Conservation (phyloP, 92 coral and sea anemone genomes). For the Epizoanthus rinbou region DNA sequence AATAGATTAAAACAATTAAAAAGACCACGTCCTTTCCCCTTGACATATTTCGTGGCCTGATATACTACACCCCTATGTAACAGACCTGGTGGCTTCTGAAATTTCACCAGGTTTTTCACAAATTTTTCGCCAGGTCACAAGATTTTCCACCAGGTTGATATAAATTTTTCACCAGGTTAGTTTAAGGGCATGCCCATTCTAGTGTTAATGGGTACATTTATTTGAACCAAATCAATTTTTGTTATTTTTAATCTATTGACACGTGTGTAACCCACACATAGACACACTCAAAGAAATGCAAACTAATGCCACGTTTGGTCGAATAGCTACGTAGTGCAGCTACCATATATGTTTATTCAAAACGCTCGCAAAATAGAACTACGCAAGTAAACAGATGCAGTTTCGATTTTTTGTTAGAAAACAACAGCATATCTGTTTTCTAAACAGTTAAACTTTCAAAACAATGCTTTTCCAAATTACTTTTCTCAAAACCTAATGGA, state of each 20-base stretch:
- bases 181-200: constrained; percentile 23
- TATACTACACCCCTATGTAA: background rate
- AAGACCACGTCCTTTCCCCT: background rate
- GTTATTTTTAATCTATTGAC: constrained; percentile 17
- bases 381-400: constrained; percentile 24
- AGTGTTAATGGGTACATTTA: constrained; percentile 28
- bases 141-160: constrained; percentile 9
- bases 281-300: constrained; percentile 26
- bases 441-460: constrained; percentile 27
- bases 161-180: constrained; percentile 28
- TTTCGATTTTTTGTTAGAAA: constrained; percentile 12
- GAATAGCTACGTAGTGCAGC: constrained; percentile 27
- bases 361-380: constrained; percentile 18
- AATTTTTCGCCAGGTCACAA: background rate
- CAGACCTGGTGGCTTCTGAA: background rate
- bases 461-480: constrained; percentile 23
- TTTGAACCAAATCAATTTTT: constrained; percentile 13
- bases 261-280: constrained; percentile 33
- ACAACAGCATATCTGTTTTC: constrained; percentile 19
- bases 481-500: constrained; percentile 23
- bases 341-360: background rate
- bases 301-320: constrained; percentile 6
- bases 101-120: background rate
- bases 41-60: constrained; percentile 7
- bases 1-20: background rate